A percentile compares a stretch with the other conserved stretches of the same genome.
Conservation (phyloP, 2,113 vertebrate species). For the Lepisosteus oculatus region DNA sequence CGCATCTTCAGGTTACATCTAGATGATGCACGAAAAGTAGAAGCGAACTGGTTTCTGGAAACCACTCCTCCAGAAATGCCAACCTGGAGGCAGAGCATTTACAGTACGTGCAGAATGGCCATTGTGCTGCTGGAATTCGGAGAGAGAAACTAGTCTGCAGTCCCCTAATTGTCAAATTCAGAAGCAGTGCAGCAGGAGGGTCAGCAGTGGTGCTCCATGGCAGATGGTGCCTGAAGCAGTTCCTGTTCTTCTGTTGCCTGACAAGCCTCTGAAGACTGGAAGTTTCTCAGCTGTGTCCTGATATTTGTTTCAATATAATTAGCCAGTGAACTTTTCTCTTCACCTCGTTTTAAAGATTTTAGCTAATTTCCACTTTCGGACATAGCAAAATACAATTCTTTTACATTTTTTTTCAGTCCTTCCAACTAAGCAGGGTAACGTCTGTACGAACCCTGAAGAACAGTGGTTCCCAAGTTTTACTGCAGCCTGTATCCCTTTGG, state of each 20-base stretch:
- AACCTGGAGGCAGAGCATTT: no score
- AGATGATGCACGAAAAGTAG: no score
- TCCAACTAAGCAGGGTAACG: neutral
- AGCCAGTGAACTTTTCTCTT: neutral
- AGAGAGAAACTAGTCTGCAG: neutral
- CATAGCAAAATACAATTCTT: neutral
- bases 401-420: neutral
- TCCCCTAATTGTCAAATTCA: neutral
- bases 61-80: no score
- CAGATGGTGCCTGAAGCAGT: conserved; percentile 8
- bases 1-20: no score
- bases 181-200: conserved; percentile 4
- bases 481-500: no score
- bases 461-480: no score
- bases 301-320: neutral
- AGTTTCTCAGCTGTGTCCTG: neutral
- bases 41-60: no score
- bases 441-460: neutral
- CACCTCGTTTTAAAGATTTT: neutral
- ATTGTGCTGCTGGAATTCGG: neutral
- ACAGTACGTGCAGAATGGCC: no score
- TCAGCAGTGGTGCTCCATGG: neutral
- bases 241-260: conserved; percentile 6
- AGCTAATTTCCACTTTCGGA: neutral
- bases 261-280: conserved; percentile 6